Conservation (phyloP, 2,888 invertebrate species). For the Drosophila seclusa region DNA sequence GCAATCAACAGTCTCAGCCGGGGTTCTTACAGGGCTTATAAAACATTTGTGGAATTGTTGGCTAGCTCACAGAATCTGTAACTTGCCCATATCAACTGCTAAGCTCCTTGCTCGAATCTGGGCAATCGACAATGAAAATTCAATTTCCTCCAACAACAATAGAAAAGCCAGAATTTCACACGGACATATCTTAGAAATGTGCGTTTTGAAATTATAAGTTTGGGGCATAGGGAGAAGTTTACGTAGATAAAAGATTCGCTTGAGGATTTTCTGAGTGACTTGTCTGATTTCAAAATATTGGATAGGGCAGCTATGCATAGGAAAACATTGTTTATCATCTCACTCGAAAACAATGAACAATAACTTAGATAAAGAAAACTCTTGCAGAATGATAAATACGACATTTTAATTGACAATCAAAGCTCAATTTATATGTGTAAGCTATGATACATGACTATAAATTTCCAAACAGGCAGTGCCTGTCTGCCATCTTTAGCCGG, state of each 20-base stretch:
- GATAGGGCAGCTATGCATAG: neutral
- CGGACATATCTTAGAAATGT: neutral
- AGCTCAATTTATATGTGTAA: neutral
- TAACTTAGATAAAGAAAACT: neutral
- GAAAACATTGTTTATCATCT: neutral
- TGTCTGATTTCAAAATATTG: neutral
- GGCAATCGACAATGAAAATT: slow-evolving; percentile 65
- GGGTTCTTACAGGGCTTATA: slow-evolving; percentile 51
- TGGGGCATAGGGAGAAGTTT: neutral
- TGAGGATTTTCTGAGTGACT: neutral
- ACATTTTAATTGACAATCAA: neutral
- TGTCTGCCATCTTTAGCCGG: fast-evolving
- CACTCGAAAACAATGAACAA: neutral
- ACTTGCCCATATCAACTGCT: slow-evolving; percentile 34
- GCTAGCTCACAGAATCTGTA: slow-evolving; percentile 3
- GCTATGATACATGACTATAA: neutral
- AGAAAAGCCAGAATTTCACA: slow-evolving; percentile 45
- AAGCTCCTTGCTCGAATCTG: slow-evolving; percentile 29
- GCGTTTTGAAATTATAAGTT: neutral
- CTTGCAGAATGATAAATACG: neutral
- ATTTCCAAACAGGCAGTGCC: neutral
- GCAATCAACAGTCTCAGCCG: slow-evolving; percentile 70
- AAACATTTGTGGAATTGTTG: slow-evolving; percentile 34
- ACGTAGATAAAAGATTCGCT: too few species aligned
- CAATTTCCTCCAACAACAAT: slow-evolving; percentile 56